A percentile compares a stretch with the other conserved stretches of the same genome.
phyloP scores from a whole-genome alignment of 2,113 vertebrate species.

The Promerops cafer region DNA sequence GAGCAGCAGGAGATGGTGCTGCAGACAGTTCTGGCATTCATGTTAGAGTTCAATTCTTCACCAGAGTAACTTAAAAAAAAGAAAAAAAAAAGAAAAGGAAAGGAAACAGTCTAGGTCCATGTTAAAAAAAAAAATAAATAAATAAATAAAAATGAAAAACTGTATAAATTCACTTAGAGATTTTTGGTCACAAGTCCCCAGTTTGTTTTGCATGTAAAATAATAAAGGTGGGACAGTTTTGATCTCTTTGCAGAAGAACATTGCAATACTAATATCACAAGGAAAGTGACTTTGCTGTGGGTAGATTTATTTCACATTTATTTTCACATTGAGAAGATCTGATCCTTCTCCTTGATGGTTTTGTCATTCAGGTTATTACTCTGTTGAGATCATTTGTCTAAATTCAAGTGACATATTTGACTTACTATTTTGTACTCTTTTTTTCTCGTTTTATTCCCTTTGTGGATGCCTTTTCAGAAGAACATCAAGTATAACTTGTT shows the following conservation, averaged over 20 bases:
- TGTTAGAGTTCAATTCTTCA: background rate
- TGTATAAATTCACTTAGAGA: background rate
- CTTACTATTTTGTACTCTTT: background rate
- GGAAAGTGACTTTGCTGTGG: background rate
- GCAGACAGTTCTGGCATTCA: background rate
- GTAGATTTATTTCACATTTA: background rate
- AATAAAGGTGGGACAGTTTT: background rate
- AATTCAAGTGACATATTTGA: background rate
- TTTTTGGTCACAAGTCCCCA: background rate
- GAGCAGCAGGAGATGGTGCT: background rate
- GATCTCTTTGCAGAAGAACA: background rate
- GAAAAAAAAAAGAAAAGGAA: background rate
- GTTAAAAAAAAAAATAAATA: background rate
- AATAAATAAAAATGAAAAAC: background rate
- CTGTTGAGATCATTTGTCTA: background rate
- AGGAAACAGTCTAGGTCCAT: background rate
- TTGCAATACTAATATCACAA: background rate
- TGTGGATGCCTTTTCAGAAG: background rate
- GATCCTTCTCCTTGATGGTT: background rate
- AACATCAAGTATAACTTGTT: background rate
- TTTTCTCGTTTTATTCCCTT: background rate
- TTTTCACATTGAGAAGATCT: background rate
- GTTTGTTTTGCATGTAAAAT: background rate
- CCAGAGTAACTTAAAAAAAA: background rate
- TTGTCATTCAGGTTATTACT: background rate